A percentile compares a stretch with the other conserved stretches of the same genome.
These are phyloP conservation scores for Globodera rostochiensis DNA, from an alignment of 1,140 invertebrate genomes.

Conservation along the genomic window DNA sequence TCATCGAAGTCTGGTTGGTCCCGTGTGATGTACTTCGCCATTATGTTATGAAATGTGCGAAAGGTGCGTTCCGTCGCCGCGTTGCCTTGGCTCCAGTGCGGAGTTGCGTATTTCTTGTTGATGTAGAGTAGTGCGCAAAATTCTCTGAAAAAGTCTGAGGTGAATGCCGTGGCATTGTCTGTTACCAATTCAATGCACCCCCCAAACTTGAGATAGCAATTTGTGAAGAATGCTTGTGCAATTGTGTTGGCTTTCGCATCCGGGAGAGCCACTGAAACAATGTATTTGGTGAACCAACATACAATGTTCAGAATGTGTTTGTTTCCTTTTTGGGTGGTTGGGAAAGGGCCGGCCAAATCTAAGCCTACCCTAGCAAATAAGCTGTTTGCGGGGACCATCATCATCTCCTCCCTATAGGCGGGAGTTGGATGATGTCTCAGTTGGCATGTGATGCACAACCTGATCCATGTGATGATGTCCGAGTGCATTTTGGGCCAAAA, in stretches of 20 bases:
- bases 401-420: no score
- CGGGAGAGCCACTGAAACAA: constrained; percentile 19
- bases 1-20: constrained; percentile 29
- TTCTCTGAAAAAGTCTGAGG: constrained; percentile 26
- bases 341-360: no score
- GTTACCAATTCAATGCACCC: constrained; percentile 10
- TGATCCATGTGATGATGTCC: no score
- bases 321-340: no score
- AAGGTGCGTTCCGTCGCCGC: constrained; percentile 20
- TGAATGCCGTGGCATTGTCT: constrained; percentile 33
- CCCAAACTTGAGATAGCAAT: constrained; percentile 29
- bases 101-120: constrained; percentile 21
- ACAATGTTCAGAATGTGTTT: no score
- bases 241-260: constrained; percentile 14
- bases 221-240: constrained; percentile 24
- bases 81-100: constrained; percentile 37
- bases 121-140: constrained; percentile 31
- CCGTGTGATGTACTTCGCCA: constrained; percentile 23
- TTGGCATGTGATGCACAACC: no score
- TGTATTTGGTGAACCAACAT: no score
- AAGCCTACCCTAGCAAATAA: no score
- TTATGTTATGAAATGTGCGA: constrained; percentile 29
- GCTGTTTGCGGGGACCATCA: no score
- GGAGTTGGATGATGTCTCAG: no score
- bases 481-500: no score